Evolutionary conservation across 1,140 invertebrate species (phyloP).

Genomic region (Drosophila punjabiensis): DNA sequence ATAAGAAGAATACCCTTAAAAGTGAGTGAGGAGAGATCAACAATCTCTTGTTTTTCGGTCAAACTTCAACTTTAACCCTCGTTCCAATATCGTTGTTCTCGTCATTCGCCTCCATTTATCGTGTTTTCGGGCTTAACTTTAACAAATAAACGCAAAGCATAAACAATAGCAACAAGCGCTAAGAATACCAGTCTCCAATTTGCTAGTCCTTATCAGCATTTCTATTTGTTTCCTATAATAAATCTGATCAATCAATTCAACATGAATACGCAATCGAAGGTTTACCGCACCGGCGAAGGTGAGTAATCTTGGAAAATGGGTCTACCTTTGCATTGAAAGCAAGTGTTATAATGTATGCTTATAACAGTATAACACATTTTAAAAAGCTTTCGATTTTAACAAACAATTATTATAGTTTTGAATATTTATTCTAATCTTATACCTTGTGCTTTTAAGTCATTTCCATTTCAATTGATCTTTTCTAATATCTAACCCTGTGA

Average conservation of each 20-base stretch:
- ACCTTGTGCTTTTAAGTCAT: background rate
- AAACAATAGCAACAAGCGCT: constrained; percentile 35
- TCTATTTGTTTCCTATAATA: constrained; percentile 44
- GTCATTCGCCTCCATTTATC: constrained; percentile 49
- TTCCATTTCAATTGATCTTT: background rate
- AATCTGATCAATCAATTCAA: constrained; percentile 59
- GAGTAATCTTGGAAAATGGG: constrained; percentile 18
- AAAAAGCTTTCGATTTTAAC: background rate
- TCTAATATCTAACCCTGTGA: background rate
- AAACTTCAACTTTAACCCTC: constrained; percentile 44
- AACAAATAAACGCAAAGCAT: constrained; percentile 29
- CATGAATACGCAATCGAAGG: constrained; percentile 84
- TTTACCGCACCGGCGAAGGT: constrained; percentile 82
- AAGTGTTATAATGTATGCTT: no score
- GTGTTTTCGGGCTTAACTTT: constrained; percentile 24
- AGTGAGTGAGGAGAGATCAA: constrained; percentile 33
- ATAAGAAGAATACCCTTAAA: constrained; percentile 30
- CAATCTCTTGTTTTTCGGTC: constrained; percentile 41
- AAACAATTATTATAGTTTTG: background rate
- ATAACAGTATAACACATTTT: background rate
- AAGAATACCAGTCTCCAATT: constrained; percentile 61
- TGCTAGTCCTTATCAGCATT: constrained; percentile 77
- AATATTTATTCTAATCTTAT: background rate
- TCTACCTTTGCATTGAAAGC: no score
- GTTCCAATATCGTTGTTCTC: constrained; percentile 34